phyloP scores from a whole-genome alignment of 2,888 invertebrate species.

The Caenorhabditis sp. region DNA sequence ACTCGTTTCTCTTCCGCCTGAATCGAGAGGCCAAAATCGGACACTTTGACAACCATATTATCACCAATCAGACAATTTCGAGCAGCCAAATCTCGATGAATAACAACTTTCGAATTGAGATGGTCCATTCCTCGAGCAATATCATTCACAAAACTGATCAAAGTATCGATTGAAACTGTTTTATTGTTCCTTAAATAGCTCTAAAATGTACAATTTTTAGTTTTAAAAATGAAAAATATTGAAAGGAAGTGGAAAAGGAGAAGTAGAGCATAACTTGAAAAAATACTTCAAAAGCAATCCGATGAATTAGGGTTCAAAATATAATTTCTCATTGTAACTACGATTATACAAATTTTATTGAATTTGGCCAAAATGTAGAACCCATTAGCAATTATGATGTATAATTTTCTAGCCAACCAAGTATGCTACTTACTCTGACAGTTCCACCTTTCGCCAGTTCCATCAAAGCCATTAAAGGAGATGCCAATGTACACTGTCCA shows the following conservation, averaged over 20 bases:
- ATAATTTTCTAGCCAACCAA: too few species aligned
- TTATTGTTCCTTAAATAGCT: neutral
- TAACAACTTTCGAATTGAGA: slow-evolving; percentile 1
- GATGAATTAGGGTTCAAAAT: too few species aligned
- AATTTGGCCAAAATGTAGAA: too few species aligned
- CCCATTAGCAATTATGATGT: too few species aligned
- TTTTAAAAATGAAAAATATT: too few species aligned
- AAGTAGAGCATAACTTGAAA: too few species aligned
- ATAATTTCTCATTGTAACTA: too few species aligned
- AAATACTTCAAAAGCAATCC: too few species aligned
- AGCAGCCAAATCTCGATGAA: slow-evolving; percentile 37
- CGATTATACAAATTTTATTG: too few species aligned
- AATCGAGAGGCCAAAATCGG: slow-evolving; percentile 45
- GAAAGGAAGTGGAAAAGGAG: too few species aligned
- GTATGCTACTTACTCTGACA: neutral
- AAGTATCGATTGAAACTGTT: neutral
- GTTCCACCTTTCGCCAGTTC: slow-evolving; percentile 1
- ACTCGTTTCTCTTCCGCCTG: slow-evolving; percentile 8
- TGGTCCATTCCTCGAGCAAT: slow-evolving; percentile 2
- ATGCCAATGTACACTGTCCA: neutral
- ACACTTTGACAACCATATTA: slow-evolving; percentile 26
- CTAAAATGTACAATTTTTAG: neutral
- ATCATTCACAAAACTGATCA: neutral
- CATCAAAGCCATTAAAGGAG: neutral
- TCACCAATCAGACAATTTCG: slow-evolving; percentile 26